Evolutionary conservation across 2,113 vertebrate genomes (phyloP).

Genomic region (Brachionichthys hirsutus): DNA sequence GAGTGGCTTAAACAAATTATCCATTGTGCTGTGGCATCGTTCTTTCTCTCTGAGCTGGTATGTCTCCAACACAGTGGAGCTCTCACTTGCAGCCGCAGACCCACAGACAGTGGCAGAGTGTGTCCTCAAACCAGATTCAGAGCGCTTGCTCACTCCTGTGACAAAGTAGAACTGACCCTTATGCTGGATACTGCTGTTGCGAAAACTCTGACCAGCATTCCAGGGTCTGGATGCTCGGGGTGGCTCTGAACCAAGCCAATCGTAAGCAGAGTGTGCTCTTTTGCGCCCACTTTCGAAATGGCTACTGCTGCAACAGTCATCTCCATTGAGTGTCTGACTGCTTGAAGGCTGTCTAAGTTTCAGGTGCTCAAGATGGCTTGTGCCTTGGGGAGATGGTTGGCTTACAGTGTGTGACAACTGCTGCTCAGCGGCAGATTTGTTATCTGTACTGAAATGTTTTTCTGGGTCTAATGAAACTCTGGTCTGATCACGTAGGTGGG

Average conservation of each 20-base stretch:
- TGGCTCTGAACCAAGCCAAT: constrained; percentile 51
- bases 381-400: constrained; percentile 55
- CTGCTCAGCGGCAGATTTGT: constrained; percentile 49
- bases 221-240: constrained; percentile 34
- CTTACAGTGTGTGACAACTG: constrained; percentile 51
- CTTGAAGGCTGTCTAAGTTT: constrained; percentile 40
- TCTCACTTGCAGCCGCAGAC: constrained; percentile 40
- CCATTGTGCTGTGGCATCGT: constrained; percentile 67
- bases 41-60: constrained; percentile 48
- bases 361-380: constrained; percentile 69
- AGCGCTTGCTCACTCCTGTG: constrained; percentile 70
- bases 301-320: constrained; percentile 17
- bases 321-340: constrained; percentile 24
- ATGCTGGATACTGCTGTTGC: constrained; percentile 76
- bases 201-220: constrained; percentile 40
- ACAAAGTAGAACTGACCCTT: constrained; percentile 82
- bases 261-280: constrained; percentile 61
- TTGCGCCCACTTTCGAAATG: constrained; percentile 55
- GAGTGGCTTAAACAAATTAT: constrained; percentile 63
- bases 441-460: constrained; percentile 44
- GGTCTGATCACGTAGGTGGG: constrained; percentile 36
- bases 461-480: constrained; percentile 43
- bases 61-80: constrained; percentile 41
- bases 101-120: constrained; percentile 45
- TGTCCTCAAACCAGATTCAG: constrained; percentile 35